These are phyloP conservation scores for Aythya fuligula DNA, from an alignment of 2,797 vertebrate species.

Conservation along the genomic window DNA sequence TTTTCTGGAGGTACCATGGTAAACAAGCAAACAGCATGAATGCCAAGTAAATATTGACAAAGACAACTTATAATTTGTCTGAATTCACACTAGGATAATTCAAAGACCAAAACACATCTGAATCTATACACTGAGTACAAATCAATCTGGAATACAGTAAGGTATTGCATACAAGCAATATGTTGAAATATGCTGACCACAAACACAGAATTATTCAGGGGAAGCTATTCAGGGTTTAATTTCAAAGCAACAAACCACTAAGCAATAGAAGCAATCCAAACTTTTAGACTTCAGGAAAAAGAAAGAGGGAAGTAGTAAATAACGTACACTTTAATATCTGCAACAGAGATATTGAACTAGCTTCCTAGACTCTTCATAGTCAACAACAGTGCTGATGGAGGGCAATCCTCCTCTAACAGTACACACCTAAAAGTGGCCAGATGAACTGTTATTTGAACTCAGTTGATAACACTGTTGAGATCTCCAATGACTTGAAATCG, in stretches of 20 bases:
- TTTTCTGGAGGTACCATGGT: background rate
- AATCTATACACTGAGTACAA: background rate
- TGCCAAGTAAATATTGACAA: background rate
- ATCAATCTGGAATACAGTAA: background rate
- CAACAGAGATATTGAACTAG: rapidly evolving
- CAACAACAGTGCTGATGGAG: background rate
- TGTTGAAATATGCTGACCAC: rapidly evolving
- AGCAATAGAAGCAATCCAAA: background rate
- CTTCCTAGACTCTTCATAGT: background rate
- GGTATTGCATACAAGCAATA: rapidly evolving
- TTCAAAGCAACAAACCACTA: background rate
- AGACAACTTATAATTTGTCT: background rate
- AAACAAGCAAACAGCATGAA: background rate
- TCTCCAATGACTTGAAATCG: background rate
- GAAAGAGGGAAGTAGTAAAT: background rate
- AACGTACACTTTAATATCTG: background rate
- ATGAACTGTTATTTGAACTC: background rate
- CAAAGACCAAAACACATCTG: background rate
- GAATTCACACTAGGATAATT: background rate
- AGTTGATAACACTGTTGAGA: background rate
- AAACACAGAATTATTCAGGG: background rate
- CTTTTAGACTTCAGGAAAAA: background rate
- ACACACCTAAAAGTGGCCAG: background rate
- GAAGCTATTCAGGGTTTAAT: background rate
- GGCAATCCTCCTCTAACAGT: background rate